A percentile compares a stretch with the other conserved stretches of the same genome.
Evolutionary conservation across 2,797 vertebrate species (phyloP).

Genomic region (Eidolon dupreanum): DNA sequence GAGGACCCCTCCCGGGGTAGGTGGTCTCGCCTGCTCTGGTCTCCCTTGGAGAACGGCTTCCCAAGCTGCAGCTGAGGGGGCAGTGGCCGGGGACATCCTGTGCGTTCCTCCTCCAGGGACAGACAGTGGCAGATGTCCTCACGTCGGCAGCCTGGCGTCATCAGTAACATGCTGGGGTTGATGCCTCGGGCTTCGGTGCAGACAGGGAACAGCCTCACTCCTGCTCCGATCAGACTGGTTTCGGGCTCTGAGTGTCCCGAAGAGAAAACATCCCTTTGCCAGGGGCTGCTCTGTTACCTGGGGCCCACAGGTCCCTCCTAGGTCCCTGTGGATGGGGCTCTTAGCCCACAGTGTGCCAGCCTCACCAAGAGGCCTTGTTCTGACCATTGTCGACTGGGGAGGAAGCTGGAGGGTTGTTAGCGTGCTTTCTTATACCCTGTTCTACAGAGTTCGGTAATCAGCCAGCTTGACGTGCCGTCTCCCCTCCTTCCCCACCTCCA

Average conservation of each 20-base stretch:
- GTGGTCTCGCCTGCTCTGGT: background rate
- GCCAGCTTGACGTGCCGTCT: background rate
- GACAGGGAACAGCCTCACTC: accelerated
- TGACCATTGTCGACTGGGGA: background rate
- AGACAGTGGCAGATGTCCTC: background rate
- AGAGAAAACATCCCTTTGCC: background rate
- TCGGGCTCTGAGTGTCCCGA: background rate
- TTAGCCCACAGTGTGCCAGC: background rate
- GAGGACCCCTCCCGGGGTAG: background rate
- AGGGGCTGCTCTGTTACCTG: background rate
- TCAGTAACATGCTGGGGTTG: background rate
- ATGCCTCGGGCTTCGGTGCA: accelerated
- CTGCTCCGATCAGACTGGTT: background rate
- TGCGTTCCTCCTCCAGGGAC: background rate
- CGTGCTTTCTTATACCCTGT: background rate
- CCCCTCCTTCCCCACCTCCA: conserved; percentile 42
- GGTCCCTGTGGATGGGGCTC: background rate
- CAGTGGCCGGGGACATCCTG: background rate
- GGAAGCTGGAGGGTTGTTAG: background rate
- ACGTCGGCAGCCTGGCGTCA: background rate
- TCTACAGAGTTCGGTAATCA: background rate
- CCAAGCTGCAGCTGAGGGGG: background rate
- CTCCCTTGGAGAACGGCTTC: background rate
- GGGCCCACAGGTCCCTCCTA: background rate
- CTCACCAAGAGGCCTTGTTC: background rate